Percentiles rank a stretch among this genome's conserved stretches.
These are phyloP conservation scores for Lepas anatifera DNA, from an alignment of 2,888 invertebrate genomes.

Conservation along the genomic window DNA sequence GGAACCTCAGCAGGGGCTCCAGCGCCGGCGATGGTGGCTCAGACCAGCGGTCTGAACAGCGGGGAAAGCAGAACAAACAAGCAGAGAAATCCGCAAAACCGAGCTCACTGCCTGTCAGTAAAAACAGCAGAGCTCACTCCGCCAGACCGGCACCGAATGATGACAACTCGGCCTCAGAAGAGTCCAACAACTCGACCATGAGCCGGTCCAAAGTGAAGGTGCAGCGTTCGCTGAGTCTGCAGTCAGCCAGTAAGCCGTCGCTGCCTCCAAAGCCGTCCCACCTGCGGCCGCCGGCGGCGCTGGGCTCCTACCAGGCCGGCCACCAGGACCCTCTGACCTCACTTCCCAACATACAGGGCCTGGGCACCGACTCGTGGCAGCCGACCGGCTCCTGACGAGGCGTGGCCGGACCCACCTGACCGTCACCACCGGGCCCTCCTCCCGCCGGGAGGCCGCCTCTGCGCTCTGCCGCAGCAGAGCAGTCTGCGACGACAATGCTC, in stretches of 20 bases:
- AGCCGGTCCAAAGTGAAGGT: not conserved
- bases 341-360: not conserved
- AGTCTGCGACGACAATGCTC: not conserved
- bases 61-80: not conserved
- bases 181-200: not conserved
- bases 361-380: not conserved
- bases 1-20: not conserved
- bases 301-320: not conserved
- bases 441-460: not conserved
- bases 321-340: not conserved
- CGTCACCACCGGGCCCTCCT: not conserved
- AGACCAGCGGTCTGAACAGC: not conserved
- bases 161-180: not conserved
- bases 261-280: not conserved
- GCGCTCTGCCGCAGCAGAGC: not conserved
- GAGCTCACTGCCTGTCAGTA: not conserved
- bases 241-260: not conserved
- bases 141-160: not conserved
- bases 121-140: not conserved
- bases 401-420: not conserved
- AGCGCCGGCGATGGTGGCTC: not conserved
- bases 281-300: not conserved
- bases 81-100: not conserved
- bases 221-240: not conserved
- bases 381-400: not conserved